A percentile compares a stretch with the other conserved stretches of the same genome.
phyloP scores from a whole-genome alignment of 2,113 vertebrate genomes.

The Aleadryas rufinucha region DNA sequence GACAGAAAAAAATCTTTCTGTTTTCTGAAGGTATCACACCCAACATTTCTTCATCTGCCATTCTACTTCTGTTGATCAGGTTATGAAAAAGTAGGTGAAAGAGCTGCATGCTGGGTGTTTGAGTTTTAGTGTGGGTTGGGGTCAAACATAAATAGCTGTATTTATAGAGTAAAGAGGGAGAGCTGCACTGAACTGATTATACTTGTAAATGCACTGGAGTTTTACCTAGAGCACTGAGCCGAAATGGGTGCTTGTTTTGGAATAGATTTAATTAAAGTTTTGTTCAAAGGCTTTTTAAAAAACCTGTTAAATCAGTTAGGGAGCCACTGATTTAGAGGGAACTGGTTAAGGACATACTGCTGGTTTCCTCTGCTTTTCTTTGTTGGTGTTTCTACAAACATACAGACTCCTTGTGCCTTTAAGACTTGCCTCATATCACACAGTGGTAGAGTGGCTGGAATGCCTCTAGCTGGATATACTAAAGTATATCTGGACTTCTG shows the following conservation, averaged over 20 bases:
- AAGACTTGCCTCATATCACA: not conserved
- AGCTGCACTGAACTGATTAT: not conserved
- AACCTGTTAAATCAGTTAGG: not conserved
- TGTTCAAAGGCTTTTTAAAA: slow-evolving; percentile 12
- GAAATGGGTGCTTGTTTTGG: slow-evolving; percentile 14
- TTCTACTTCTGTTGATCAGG: not conserved
- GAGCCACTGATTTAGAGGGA: not conserved
- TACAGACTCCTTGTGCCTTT: not conserved
- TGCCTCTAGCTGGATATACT: not conserved
- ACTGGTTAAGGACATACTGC: not conserved
- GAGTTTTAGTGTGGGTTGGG: not conserved
- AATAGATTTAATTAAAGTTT: slow-evolving; percentile 14
- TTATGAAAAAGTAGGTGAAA: not conserved
- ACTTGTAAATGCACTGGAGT: slow-evolving; percentile 17
- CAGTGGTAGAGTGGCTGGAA: not conserved
- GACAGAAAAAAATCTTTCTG: not conserved
- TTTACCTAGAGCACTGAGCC: not conserved
- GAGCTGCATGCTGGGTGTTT: not conserved
- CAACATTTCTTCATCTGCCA: not conserved
- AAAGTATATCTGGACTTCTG: not conserved
- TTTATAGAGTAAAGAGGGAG: not conserved
- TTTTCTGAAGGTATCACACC: not conserved
- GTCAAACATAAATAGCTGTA: slow-evolving; percentile 3
- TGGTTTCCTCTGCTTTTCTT: not conserved
- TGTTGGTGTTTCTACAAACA: not conserved